Percentiles rank a stretch among this genome's conserved stretches.
These are phyloP conservation scores for Lucilia sericata DNA, from an alignment of 1,140 invertebrate species.

Conservation along the genomic window DNA sequence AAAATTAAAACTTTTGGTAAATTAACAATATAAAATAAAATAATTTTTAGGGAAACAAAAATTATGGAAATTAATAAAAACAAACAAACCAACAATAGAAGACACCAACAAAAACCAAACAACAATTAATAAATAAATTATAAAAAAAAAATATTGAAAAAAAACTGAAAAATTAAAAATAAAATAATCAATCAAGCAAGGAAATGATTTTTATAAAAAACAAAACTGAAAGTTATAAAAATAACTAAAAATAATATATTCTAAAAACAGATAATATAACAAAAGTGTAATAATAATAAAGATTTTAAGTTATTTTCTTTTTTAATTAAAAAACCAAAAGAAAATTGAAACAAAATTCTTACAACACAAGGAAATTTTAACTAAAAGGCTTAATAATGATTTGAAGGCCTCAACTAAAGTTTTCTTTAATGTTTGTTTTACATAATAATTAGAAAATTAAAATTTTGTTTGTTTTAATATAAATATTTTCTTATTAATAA, in stretches of 20 bases:
- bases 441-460: background rate
- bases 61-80: background rate
- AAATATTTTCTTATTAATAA: background rate
- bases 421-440: too few relatives aligned
- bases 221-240: background rate
- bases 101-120: background rate
- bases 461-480: background rate
- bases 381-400: too few relatives aligned
- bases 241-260: background rate
- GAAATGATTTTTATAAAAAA: background rate
- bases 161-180: background rate
- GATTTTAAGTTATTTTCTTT: background rate
- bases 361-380: too few relatives aligned
- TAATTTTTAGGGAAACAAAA: conserved; percentile 20
- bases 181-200: background rate
- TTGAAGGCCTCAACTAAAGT: too few relatives aligned
- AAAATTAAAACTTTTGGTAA: background rate
- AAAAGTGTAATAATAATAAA: background rate
- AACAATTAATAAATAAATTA: background rate
- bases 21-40: background rate
- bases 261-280: background rate
- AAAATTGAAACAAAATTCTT: too few relatives aligned
- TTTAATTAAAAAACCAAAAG: too few relatives aligned
- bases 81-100: background rate
- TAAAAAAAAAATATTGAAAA: background rate